phyloP scores from a whole-genome alignment of 2,113 vertebrate genomes.

The Hyperoodon ampullatus region DNA sequence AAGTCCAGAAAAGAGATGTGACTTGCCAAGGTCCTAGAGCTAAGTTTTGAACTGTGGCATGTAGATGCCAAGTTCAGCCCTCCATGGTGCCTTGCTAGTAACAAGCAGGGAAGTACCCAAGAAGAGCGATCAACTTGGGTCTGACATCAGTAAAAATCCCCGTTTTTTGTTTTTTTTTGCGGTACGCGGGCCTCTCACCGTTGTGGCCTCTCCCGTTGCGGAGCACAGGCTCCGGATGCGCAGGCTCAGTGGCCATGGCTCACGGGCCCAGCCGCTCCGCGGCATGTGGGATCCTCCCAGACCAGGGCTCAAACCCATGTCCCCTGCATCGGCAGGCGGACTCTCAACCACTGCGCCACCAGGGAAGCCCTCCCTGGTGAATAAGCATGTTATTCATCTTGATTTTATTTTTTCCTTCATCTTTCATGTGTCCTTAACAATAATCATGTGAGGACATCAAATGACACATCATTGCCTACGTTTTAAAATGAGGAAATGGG shows the following conservation, averaged over 20 bases:
- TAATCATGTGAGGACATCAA: not conserved
- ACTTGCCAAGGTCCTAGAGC: not conserved
- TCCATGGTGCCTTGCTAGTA: not conserved
- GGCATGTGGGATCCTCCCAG: too few relatives aligned
- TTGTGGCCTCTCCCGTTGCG: too few relatives aligned
- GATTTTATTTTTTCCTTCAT: conserved; percentile 12
- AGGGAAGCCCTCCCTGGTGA: not conserved
- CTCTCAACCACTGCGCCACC: too few relatives aligned
- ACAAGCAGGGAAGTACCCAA: not conserved
- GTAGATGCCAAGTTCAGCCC: not conserved
- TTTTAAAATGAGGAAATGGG: not conserved
- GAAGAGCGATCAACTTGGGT: not conserved
- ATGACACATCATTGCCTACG: not conserved
- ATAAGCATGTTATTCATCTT: not conserved
- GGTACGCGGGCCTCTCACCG: too few relatives aligned
- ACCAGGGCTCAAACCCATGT: accelerated
- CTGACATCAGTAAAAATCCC: not conserved
- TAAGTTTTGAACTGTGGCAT: not conserved
- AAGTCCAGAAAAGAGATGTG: not conserved
- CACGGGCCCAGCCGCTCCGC: too few relatives aligned
- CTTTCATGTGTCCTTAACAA: not conserved
- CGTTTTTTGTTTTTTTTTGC: too few relatives aligned
- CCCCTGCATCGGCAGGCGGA: too few relatives aligned
- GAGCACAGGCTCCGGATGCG: too few relatives aligned
- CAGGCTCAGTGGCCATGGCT: too few relatives aligned